These are phyloP conservation scores for Pteruthius melanotis DNA, from an alignment of 2,113 vertebrate species.

Conservation along the genomic window DNA sequence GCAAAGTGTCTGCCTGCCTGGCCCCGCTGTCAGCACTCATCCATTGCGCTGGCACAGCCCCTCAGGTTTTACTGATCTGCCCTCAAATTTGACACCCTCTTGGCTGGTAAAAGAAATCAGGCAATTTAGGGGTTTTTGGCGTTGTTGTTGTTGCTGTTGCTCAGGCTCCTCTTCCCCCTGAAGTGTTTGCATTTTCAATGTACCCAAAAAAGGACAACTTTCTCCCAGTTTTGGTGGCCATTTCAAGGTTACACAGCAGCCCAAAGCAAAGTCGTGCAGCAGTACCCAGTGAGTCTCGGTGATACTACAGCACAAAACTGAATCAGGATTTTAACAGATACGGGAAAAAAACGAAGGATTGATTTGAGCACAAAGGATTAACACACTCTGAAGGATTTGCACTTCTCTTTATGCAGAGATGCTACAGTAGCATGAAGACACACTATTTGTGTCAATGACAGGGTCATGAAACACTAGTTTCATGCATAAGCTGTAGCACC, in stretches of 20 bases:
- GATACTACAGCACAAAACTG: neutral
- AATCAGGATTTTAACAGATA: neutral
- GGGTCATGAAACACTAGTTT: neutral
- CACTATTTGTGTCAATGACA: neutral
- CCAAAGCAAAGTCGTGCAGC: neutral
- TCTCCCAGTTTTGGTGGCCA: neutral
- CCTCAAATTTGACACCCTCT: neutral
- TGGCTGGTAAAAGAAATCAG: neutral
- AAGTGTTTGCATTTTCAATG: neutral
- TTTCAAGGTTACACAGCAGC: neutral
- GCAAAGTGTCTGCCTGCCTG: neutral
- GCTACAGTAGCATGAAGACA: neutral
- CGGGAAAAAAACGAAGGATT: neutral
- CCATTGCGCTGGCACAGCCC: too few relatives aligned
- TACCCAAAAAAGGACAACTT: accelerated
- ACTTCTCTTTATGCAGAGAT: neutral
- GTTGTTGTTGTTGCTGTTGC: neutral
- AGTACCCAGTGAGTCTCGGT: neutral
- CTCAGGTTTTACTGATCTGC: neutral
- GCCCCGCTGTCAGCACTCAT: too few relatives aligned
- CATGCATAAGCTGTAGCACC: neutral
- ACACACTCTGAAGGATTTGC: neutral
- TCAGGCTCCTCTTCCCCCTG: neutral
- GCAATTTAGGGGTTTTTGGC: neutral
- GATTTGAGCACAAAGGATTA: neutral